Conservation (phyloP, 2,113 vertebrate genomes). For the Entomyzon cyanotis region DNA sequence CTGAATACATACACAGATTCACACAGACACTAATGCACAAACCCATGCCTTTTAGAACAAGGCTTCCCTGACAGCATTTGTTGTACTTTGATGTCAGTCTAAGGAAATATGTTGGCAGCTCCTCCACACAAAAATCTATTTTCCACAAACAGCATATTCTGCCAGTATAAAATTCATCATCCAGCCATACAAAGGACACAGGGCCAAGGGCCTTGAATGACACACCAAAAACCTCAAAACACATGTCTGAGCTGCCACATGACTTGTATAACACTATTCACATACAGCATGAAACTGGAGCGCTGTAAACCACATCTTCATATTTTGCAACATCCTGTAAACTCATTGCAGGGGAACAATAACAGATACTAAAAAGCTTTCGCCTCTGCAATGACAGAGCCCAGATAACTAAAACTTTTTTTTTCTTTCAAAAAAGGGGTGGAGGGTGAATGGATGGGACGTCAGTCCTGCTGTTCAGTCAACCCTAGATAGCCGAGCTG, state of each 20-base stretch:
- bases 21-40: not conserved
- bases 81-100: constrained; percentile 57
- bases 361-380: not conserved
- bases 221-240: constrained; percentile 67
- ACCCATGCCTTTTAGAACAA: not conserved
- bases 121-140: constrained; percentile 18
- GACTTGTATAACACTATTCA: constrained; percentile 40
- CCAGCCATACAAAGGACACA: constrained; percentile 63
- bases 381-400: not conserved
- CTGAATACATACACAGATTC: not conserved
- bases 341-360: not conserved
- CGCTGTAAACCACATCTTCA: not conserved
- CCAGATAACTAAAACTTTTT: not conserved
- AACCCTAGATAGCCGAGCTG: not conserved
- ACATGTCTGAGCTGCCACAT: constrained; percentile 56
- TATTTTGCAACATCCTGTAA: constrained; percentile 39
- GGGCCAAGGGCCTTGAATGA: constrained; percentile 62
- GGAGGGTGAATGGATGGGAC: not conserved
- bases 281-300: not conserved
- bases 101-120: constrained; percentile 62
- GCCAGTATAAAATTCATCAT: constrained; percentile 54
- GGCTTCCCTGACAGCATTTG: constrained; percentile 46
- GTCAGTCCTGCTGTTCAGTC: not conserved
- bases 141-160: constrained; percentile 51
- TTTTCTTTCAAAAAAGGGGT: not conserved